phyloP scores from a whole-genome alignment of 1,140 invertebrate genomes.

The Linepithema humile region DNA sequence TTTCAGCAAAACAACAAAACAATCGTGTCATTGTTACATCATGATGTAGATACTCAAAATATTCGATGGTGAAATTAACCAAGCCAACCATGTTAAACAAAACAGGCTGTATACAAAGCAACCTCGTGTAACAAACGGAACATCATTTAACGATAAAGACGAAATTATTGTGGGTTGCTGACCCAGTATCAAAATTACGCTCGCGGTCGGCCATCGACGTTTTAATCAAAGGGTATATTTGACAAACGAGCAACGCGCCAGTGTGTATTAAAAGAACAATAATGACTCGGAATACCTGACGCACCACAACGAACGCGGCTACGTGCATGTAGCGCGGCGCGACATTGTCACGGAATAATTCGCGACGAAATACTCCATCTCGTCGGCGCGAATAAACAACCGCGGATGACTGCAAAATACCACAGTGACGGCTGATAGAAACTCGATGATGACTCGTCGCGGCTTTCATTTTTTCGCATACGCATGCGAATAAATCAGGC shows the following conservation, averaged over 20 bases:
- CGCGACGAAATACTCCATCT: background rate
- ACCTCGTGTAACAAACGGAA: constrained; percentile 6
- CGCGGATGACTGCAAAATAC: constrained; percentile 30
- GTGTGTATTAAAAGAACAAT: constrained; percentile 24
- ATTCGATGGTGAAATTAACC: constrained; percentile 11
- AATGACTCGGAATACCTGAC: background rate
- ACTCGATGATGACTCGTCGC: constrained; percentile 50
- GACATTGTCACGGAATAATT: constrained; percentile 22
- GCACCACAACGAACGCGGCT: background rate
- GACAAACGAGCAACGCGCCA: background rate
- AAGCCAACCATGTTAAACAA: constrained; percentile 31
- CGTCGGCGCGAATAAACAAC: constrained; percentile 26
- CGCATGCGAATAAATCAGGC: constrained; percentile 45
- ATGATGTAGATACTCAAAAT: constrained; percentile 17
- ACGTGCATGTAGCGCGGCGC: background rate
- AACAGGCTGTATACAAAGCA: constrained; percentile 26
- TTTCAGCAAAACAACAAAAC: background rate
- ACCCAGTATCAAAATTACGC: constrained; percentile 19
- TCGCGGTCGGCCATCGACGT: background rate
- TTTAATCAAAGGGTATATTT: constrained; percentile 48
- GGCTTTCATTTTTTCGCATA: constrained; percentile 25
- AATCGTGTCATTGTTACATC: constrained; percentile 1
- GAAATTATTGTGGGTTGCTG: constrained; percentile 37
- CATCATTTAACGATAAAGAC: constrained; percentile 50
- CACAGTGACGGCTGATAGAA: constrained; percentile 31